phyloP scores from a whole-genome alignment of 2,888 invertebrate species.

The Lasius fuliginosus region DNA sequence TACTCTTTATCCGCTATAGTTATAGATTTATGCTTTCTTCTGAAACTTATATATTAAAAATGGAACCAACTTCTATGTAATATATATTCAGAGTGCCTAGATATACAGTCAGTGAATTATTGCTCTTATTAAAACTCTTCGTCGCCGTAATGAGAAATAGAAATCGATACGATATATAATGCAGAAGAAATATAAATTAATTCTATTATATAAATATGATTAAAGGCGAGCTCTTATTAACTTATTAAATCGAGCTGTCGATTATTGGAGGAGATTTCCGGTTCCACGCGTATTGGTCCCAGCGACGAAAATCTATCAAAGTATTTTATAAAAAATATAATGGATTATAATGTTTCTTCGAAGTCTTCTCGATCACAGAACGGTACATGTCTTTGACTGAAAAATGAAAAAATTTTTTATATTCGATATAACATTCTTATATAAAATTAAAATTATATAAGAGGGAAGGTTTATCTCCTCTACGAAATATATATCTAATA shows the following conservation, averaged over 20 bases:
- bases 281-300: slow-evolving; percentile 75
- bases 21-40: not conserved
- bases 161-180: not conserved
- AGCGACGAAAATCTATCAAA: slow-evolving; percentile 65
- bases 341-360: slow-evolving; percentile 59
- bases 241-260: not conserved
- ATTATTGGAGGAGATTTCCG: slow-evolving; percentile 46
- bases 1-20: not conserved
- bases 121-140: not conserved
- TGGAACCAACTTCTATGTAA: not conserved
- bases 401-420: slow-evolving; percentile 55
- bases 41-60: not conserved
- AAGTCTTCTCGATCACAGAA: slow-evolving; percentile 76
- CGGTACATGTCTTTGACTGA: slow-evolving; percentile 80
- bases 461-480: not conserved
- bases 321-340: slow-evolving; percentile 74
- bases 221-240: not conserved
- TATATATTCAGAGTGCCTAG: not conserved
- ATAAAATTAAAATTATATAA: not conserved
- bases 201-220: slow-evolving; percentile 3
- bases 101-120: not conserved
- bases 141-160: not conserved
- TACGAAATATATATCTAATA: slow-evolving; percentile 16
- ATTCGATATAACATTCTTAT: slow-evolving; percentile 1
- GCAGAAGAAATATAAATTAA: slow-evolving; percentile 12